phyloP scores from a whole-genome alignment of 1,140 invertebrate genomes.

The Scylla paramamosain region DNA sequence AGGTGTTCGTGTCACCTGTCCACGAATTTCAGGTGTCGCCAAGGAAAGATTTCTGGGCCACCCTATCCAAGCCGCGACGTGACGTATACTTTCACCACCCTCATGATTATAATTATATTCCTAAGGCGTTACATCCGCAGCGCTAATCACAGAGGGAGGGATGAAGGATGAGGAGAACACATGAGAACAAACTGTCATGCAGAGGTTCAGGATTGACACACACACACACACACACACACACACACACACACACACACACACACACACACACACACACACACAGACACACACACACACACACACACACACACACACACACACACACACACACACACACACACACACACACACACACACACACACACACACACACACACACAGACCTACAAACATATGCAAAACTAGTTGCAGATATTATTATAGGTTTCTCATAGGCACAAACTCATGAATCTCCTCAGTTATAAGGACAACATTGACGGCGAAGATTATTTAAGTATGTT shows the following conservation, averaged over 20 bases:
- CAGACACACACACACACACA: no score
- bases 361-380: background rate
- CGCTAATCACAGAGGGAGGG: background rate
- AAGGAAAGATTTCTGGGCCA: background rate
- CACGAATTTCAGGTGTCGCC: no score
- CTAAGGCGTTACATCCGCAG: background rate
- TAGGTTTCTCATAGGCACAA: background rate
- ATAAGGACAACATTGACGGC: background rate
- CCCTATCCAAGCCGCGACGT: background rate
- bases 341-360: background rate
- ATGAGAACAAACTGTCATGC: background rate
- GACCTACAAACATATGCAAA: background rate
- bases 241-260: slow-evolving; percentile 31
- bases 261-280: background rate
- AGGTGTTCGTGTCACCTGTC: no score
- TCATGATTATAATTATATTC: background rate
- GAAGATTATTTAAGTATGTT: background rate
- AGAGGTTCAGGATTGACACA: background rate
- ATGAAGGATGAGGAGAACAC: background rate
- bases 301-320: no score
- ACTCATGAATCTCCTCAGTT: background rate
- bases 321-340: background rate
- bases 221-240: slow-evolving; percentile 3
- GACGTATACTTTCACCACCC: background rate
- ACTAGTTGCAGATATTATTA: background rate